Base-by-base conservation (phyloP, 2,113 vertebrate species). In the Monarcha castaneiventris region DNA sequence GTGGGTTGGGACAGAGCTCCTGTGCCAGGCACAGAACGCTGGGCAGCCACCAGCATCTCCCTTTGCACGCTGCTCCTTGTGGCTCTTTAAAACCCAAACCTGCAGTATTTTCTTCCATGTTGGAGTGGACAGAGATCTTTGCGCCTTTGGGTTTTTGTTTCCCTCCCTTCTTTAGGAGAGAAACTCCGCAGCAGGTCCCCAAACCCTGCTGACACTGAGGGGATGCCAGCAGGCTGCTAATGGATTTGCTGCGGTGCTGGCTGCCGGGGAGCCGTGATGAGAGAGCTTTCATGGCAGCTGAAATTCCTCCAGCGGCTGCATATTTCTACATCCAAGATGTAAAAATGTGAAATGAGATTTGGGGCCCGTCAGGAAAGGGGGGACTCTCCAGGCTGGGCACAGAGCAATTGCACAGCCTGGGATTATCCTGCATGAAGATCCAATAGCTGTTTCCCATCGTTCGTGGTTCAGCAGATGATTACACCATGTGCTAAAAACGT, bases 281-380 rank as follows among this genome's bases (percentile, higher is more conserved):
- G 76, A 96, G 93, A 93, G 76, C 35, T 95, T 87, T 86, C 75
- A 56, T 27, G 56, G 92, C 94, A 96, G 93, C 92, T 95, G 85
- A 94, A 95, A 88, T 93, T 93, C 90, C 92, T 96, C 80, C 49
- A 44, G 37, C 3, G 33, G 64, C 79, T 74, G 79, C 72, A 44
- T 90, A 93, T 91, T 93, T 89, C 73, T 79, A 20, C 56, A 56
- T 90, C 39, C 64, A 41, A 67, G 82, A 69, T 72, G 61, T 59
- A 56, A 81, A 95, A 93, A 95, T 58, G 90, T 92, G 94, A 88
- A 94, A 91, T 77, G 78, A 90, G 92, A 88, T 93, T 94, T 80
- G 30, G 52, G 82, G 72, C 75, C 90, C 13, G 71, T 59, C 0
- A 16, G 46, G 43, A 79, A 79, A 67, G 25, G 6, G 37, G 29